Evolutionary conservation across 2,797 vertebrate species (phyloP).

Genomic region (Danio choprae): DNA sequence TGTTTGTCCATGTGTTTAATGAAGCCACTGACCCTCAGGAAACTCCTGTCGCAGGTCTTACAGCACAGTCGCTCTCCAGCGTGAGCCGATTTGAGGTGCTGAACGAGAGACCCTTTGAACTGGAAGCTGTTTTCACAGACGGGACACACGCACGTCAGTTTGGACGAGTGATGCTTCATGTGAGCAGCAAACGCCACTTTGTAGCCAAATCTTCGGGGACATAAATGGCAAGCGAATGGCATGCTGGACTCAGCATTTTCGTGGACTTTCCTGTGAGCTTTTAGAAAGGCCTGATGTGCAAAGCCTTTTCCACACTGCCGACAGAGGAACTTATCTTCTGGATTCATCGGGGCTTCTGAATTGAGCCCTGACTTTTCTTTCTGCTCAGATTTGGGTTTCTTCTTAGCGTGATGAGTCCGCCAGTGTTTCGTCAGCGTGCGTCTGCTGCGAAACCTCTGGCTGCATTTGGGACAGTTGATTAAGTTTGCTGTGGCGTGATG

Average conservation of each 20-base stretch:
- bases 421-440: constrained; percentile 37
- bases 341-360: not conserved
- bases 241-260: constrained; percentile 46
- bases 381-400: not conserved
- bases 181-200: constrained; percentile 64
- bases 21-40: constrained; percentile 57
- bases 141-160: constrained; percentile 58
- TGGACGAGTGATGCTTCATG: constrained; percentile 61
- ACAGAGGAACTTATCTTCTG: not conserved
- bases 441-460: constrained; percentile 40
- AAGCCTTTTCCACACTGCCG: constrained; percentile 41
- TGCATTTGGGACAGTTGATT: constrained; percentile 42
- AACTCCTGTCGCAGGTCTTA: constrained; percentile 59
- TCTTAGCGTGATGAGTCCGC: constrained; percentile 3
- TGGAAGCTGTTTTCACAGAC: constrained; percentile 60
- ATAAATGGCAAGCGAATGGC: constrained; percentile 58
- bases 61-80: constrained; percentile 62
- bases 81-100: constrained; percentile 64
- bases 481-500: not conserved
- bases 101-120: constrained; percentile 46
- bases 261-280: constrained; percentile 52
- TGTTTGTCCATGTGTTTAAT: constrained; percentile 68
- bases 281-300: constrained; percentile 11
- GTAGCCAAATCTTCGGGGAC: constrained; percentile 58
- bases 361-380: not conserved